These are phyloP conservation scores for Mormyrus proboscirostris DNA, from an alignment of 2,797 vertebrate genomes.

Conservation along the genomic window DNA sequence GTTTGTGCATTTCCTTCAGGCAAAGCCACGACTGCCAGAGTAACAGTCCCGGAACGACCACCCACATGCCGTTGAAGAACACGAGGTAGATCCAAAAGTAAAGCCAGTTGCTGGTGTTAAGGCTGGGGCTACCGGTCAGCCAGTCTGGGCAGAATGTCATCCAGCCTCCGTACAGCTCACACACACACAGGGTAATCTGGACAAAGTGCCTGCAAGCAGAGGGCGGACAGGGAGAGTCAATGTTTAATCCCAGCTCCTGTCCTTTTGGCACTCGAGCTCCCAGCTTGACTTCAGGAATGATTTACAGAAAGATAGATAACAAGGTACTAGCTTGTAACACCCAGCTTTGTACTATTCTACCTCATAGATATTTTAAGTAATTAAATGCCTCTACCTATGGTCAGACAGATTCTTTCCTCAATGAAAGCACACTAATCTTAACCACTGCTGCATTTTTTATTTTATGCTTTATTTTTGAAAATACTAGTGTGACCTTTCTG, in stretches of 20 bases:
- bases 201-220: slow-evolving; percentile 61
- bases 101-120: slow-evolving; percentile 60
- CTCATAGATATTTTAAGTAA: neutral
- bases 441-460: neutral
- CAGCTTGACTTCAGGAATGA: neutral
- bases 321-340: neutral
- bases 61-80: slow-evolving; percentile 64
- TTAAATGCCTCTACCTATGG: neutral
- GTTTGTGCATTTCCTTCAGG: slow-evolving; percentile 47
- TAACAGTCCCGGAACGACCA: slow-evolving; percentile 60
- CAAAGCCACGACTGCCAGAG: slow-evolving; percentile 66
- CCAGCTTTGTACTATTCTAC: neutral
- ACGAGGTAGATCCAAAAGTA: slow-evolving; percentile 71
- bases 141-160: slow-evolving; percentile 69
- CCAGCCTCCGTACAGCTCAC: slow-evolving; percentile 65
- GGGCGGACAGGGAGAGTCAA: neutral
- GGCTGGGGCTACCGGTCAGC: slow-evolving; percentile 61
- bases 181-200: slow-evolving; percentile 63
- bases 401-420: neutral
- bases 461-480: neutral
- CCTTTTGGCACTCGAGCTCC: neutral
- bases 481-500: neutral
- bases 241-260: neutral
- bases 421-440: neutral
- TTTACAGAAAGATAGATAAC: neutral